Conservation (phyloP, 2,797 vertebrate species). For the Clamator glandarius region DNA sequence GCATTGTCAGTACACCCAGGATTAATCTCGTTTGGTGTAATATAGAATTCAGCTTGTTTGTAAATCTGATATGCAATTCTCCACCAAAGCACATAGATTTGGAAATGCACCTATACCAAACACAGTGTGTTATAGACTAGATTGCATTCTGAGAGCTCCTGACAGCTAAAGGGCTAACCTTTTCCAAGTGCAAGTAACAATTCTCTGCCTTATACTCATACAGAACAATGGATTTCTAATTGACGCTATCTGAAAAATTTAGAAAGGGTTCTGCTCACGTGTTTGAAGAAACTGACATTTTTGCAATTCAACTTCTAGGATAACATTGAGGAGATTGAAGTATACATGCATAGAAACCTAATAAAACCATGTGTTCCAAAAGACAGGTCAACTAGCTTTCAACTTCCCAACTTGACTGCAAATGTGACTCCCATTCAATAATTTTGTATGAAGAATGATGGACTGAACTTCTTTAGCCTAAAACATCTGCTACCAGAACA, state of each 20-base stretch:
- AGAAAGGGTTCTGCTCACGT: not conserved
- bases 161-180: not conserved
- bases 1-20: not conserved
- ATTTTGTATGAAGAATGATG: not conserved
- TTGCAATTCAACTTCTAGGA: not conserved
- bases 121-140: not conserved
- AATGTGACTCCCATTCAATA: constrained; percentile 18
- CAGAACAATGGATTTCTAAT: not conserved
- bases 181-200: constrained; percentile 14
- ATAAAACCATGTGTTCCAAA: constrained; percentile 41
- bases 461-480: constrained; percentile 24
- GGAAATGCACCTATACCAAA: not conserved
- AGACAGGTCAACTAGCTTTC: constrained; percentile 5
- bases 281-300: constrained; percentile 21
- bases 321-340: constrained; percentile 52
- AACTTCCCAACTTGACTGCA: not conserved
- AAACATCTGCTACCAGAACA: not conserved
- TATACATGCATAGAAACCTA: not conserved
- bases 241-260: constrained; percentile 41
- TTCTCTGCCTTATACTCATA: not conserved
- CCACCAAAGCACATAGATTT: not conserved
- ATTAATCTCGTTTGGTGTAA: not conserved
- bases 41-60: not conserved
- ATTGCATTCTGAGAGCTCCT: not conserved
- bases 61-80: not conserved